phyloP scores from a whole-genome alignment of 2,113 vertebrate species.

The Cisticola juncidis region DNA sequence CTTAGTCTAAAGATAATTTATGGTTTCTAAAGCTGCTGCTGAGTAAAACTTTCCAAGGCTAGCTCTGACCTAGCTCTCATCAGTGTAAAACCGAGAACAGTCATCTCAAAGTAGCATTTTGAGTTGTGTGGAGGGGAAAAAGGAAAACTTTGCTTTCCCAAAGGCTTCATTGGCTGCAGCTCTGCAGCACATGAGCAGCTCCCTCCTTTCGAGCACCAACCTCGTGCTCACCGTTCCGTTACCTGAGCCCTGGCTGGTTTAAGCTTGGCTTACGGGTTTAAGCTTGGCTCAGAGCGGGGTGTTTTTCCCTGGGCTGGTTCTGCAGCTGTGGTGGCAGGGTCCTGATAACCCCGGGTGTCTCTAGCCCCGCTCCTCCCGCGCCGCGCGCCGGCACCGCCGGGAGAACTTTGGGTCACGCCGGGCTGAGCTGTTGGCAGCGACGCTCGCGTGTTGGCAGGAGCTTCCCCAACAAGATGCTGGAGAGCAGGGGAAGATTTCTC shows the following conservation, averaged over 20 bases:
- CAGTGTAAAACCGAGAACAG: conserved; percentile 4
- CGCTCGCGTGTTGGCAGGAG: neutral
- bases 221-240: rapidly evolving
- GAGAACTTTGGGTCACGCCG: conserved; percentile 8
- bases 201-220: rapidly evolving
- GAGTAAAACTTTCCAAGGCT: conserved; percentile 65
- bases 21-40: conserved; percentile 63
- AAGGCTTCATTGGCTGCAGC: neutral
- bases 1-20: conserved; percentile 49
- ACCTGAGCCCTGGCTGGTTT: neutral
- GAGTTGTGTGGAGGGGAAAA: neutral
- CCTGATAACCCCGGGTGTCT: neutral
- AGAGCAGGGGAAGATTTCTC: conserved; percentile 28
- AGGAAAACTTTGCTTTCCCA: neutral
- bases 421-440: conserved; percentile 37
- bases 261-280: neutral
- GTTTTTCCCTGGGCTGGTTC: rapidly evolving
- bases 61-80: conserved; percentile 28
- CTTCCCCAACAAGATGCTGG: conserved; percentile 2
- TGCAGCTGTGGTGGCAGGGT: neutral
- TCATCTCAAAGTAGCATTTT: conserved; percentile 31
- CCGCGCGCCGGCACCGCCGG: neutral
- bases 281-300: rapidly evolving
- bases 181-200: neutral
- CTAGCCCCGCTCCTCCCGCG: neutral